A percentile compares a stretch with the other conserved stretches of the same genome.
Evolutionary conservation across 2,888 invertebrate genomes (phyloP).

Genomic region (Bruchidius siliquastri): DNA sequence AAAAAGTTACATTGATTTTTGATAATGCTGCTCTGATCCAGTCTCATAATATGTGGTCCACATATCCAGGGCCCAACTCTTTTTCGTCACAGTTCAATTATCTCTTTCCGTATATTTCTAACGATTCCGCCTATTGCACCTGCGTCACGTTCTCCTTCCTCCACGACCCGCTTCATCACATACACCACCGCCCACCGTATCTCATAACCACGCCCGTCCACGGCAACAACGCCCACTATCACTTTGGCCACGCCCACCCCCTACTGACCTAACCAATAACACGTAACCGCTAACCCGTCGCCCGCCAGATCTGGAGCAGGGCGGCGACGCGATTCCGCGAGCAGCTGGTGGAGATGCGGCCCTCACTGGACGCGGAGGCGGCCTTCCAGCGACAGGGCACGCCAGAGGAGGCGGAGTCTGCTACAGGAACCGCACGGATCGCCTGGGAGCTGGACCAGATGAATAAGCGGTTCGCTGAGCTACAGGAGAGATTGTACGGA

Average conservation of each 20-base stretch:
- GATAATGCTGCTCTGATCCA: too few relatives aligned
- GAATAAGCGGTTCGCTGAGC: conserved; percentile 72
- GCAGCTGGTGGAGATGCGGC: conserved; percentile 76
- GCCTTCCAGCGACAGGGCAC: conserved; percentile 39
- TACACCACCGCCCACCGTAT: conserved; percentile 6
- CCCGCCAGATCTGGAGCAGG: conserved; percentile 77
- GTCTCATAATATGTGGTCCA: too few relatives aligned
- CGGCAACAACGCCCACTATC: background rate
- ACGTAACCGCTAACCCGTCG: conserved; percentile 43
- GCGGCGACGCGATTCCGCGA: conserved; percentile 81
- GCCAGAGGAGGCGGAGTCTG: conserved; percentile 32
- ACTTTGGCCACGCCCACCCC: conserved; percentile 14
- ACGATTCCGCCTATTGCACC: background rate
- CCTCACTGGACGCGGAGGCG: conserved; percentile 63
- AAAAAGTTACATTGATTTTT: too few relatives aligned
- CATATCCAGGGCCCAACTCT: background rate
- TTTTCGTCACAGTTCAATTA: background rate
- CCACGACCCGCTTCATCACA: conserved; percentile 5
- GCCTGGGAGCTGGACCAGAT: conserved; percentile 74
- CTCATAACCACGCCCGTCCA: conserved; percentile 5
- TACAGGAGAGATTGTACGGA: conserved; percentile 66
- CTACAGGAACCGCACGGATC: conserved; percentile 66
- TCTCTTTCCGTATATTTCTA: background rate
- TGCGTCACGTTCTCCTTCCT: conserved; percentile 5
- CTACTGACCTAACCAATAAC: conserved; percentile 44